These are phyloP conservation scores for Noctua janthe DNA, from an alignment of 2,888 invertebrate species.

Conservation along the genomic window DNA sequence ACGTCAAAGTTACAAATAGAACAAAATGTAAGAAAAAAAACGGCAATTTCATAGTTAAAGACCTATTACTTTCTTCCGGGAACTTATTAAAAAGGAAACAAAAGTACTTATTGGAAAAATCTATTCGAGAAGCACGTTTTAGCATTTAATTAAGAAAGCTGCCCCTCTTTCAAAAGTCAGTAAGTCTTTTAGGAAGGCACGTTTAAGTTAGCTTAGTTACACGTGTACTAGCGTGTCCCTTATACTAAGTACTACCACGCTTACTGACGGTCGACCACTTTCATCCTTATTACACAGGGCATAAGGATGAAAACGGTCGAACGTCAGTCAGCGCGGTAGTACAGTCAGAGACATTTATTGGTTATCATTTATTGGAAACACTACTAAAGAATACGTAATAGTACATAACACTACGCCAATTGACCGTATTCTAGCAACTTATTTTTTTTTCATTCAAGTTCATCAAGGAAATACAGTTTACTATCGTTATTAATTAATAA, in stretches of 20 bases:
- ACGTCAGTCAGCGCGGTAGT: too few species aligned
- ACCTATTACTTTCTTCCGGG: background rate
- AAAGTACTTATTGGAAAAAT: slow-evolving; percentile 47
- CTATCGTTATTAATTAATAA: too few species aligned
- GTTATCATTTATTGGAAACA: background rate
- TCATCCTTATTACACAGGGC: too few species aligned
- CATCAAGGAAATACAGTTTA: background rate
- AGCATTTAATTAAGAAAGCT: slow-evolving; percentile 14
- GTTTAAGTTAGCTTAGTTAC: slow-evolving; percentile 5
- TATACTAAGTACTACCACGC: background rate
- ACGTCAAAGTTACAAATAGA: too few species aligned
- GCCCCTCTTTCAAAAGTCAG: background rate
- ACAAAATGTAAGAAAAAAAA: too few species aligned
- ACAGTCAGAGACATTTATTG: background rate
- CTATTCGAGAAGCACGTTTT: slow-evolving; percentile 43
- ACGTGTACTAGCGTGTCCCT: background rate
- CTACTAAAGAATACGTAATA: too few species aligned
- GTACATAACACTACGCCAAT: background rate
- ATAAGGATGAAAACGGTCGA: too few species aligned
- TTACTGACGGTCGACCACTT: too few species aligned
- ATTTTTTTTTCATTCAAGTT: background rate
- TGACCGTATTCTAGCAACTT: background rate
- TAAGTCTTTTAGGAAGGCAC: background rate
- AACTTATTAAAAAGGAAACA: slow-evolving; percentile 35
- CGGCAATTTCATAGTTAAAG: too few species aligned